A percentile compares a stretch with the other conserved stretches of the same genome.
Evolutionary conservation across 2,888 invertebrate species (phyloP).

Genomic region (Diploptera punctata): DNA sequence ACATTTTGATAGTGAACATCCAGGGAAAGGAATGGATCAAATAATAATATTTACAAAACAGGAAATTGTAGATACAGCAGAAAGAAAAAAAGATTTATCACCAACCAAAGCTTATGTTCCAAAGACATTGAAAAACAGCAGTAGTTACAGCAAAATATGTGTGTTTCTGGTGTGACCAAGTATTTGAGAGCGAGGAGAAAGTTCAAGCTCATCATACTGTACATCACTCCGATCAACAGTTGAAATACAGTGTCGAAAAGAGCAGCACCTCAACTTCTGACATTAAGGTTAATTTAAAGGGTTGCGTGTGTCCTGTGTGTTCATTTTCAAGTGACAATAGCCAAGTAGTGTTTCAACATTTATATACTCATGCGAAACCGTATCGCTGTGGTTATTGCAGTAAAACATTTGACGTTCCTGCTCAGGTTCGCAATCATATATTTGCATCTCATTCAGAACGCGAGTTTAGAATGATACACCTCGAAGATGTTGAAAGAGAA

Average conservation of each 20-base stretch:
- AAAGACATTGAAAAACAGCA: not conserved
- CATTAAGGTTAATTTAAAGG: constrained; percentile 41
- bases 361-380: constrained; percentile 55
- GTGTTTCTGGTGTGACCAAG: constrained; percentile 50
- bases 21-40: not conserved
- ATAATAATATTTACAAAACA: not conserved
- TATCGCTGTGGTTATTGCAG: constrained; percentile 56
- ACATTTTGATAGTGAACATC: constrained; percentile 27
- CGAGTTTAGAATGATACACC: constrained; percentile 48
- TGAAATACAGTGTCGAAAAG: constrained; percentile 35
- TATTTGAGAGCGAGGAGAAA: constrained; percentile 50
- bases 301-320: constrained; percentile 56
- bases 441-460: constrained; percentile 49
- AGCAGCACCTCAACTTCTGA: constrained; percentile 35
- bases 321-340: constrained; percentile 49
- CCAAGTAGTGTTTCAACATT: constrained; percentile 53
- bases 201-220: constrained; percentile 53
- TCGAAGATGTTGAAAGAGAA: constrained; percentile 25
- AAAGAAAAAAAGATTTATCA: not conserved
- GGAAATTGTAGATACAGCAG: not conserved
- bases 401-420: constrained; percentile 49
- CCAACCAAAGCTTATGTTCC: not conserved
- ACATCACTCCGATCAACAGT: constrained; percentile 53
- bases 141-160: constrained; percentile 27
- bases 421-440: constrained; percentile 50